Percentiles rank a stretch among this genome's conserved stretches.
Evolutionary conservation across 2,888 invertebrate genomes (phyloP).

Genomic region (Sericinus montela): DNA sequence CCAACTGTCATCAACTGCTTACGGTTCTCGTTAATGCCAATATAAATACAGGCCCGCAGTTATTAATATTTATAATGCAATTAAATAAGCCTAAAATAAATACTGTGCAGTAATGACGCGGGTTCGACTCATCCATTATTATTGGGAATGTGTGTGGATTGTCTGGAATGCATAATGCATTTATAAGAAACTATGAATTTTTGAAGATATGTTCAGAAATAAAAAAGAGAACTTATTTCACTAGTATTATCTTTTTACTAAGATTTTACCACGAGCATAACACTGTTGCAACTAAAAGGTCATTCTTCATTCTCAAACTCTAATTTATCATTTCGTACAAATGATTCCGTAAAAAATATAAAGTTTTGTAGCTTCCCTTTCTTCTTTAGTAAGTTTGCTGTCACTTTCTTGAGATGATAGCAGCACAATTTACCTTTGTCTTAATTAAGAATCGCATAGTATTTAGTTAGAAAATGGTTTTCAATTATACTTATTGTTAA

Average conservation of each 20-base stretch:
- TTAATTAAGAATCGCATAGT: too few species aligned
- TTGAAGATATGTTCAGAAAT: too few species aligned
- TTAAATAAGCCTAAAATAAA: conserved; percentile 25
- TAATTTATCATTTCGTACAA: too few species aligned
- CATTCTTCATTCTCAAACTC: too few species aligned
- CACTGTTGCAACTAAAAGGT: too few species aligned
- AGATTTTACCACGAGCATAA: too few species aligned
- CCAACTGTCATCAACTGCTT: conserved; percentile 34
- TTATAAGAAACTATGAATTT: too few species aligned
- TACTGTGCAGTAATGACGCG: conserved; percentile 16
- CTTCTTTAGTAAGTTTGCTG: conserved; percentile 12
- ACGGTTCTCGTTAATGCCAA: conserved; percentile 45
- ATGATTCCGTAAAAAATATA: neutral
- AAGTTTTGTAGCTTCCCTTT: conserved; percentile 15
- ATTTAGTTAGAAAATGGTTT: too few species aligned
- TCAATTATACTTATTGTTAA: too few species aligned
- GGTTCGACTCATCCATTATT: conserved; percentile 3
- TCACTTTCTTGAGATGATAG: neutral
- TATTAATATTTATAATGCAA: conserved; percentile 15
- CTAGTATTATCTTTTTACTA: too few species aligned
- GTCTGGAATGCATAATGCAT: neutral
- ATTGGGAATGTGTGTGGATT: neutral
- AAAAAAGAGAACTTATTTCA: too few species aligned
- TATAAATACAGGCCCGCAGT: conserved; percentile 45
- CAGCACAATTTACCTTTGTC: too few species aligned